Conservation (phyloP, 2,888 invertebrate species). For the Octonoba sinensis region DNA sequence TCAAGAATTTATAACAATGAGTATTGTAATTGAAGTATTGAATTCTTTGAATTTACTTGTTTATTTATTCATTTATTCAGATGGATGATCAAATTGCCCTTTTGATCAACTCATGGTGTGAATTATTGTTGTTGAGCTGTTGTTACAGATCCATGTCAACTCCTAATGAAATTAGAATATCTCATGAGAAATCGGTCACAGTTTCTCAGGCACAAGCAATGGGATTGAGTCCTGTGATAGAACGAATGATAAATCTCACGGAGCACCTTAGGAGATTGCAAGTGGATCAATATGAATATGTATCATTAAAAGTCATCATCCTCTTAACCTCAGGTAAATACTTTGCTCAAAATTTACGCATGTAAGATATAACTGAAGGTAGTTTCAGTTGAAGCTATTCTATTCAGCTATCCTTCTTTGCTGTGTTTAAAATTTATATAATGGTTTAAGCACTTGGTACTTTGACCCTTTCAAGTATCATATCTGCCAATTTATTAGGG, state of each 20-base stretch:
- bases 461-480: too few species aligned
- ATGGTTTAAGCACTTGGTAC: too few species aligned
- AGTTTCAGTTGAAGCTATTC: too few species aligned
- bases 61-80: conserved; percentile 73
- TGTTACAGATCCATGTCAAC: conserved; percentile 93
- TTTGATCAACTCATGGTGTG: conserved; percentile 98
- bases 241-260: conserved; percentile 93
- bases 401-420: too few species aligned
- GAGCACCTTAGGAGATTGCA: conserved; percentile 89
- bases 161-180: conserved; percentile 82
- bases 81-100: conserved; percentile 98
- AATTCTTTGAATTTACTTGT: neutral
- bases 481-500: too few species aligned
- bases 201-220: conserved; percentile 80
- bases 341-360: too few species aligned
- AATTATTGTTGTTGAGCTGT: conserved; percentile 89
- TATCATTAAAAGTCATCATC: conserved; percentile 94
- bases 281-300: conserved; percentile 95
- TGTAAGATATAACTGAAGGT: too few species aligned
- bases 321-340: conserved; percentile 87
- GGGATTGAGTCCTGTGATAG: conserved; percentile 81
- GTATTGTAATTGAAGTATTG: too few species aligned
- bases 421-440: too few species aligned
- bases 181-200: conserved; percentile 76
- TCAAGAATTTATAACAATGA: too few species aligned